A percentile compares a stretch with the other conserved stretches of the same genome.
phyloP scores from a whole-genome alignment of 2,113 vertebrate species.

The Ageneiosus marmoratus region DNA sequence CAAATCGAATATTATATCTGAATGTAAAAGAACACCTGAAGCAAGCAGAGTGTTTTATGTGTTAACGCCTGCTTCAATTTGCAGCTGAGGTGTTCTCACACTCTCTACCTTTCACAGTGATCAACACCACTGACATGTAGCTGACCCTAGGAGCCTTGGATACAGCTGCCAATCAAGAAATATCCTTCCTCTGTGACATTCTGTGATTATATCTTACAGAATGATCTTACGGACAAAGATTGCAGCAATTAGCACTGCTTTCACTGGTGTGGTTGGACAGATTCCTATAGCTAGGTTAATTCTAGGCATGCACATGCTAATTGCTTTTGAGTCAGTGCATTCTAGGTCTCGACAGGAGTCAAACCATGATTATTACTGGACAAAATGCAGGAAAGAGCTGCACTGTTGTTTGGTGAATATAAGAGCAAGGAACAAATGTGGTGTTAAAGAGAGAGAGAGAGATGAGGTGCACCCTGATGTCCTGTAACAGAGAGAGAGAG shows the following conservation, averaged over 20 bases:
- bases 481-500: background rate
- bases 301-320: background rate
- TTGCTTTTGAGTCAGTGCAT: background rate
- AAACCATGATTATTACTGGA: background rate
- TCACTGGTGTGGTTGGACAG: background rate
- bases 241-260: conserved; percentile 6
- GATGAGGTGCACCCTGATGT: background rate
- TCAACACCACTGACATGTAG: conserved; percentile 37
- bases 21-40: background rate
- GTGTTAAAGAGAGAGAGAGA: background rate
- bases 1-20: conserved; percentile 10
- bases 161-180: background rate
- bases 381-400: conserved; percentile 1
- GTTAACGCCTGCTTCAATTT: conserved; percentile 15
- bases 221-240: conserved; percentile 25
- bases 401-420: background rate
- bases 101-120: conserved; percentile 16
- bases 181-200: background rate
- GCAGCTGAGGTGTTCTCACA: background rate
- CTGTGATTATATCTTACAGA: conserved; percentile 41
- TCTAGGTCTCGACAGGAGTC: background rate
- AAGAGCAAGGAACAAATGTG: background rate
- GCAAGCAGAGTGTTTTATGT: background rate
- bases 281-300: background rate
- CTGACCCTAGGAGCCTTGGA: conserved; percentile 33